These are phyloP conservation scores for Papilio glaucus DNA, from an alignment of 1,140 invertebrate species.

Conservation along the genomic window DNA sequence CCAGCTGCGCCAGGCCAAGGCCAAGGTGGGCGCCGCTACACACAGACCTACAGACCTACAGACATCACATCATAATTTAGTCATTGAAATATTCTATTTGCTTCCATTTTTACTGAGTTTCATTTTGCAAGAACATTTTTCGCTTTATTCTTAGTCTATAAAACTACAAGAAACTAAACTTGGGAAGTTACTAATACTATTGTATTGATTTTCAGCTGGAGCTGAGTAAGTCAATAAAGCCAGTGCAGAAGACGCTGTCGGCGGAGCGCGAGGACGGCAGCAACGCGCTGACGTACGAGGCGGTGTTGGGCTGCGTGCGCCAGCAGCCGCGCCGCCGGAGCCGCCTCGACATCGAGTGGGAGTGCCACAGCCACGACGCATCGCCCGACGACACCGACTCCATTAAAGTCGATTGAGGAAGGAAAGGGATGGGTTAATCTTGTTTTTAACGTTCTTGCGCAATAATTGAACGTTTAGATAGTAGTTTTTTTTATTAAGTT, in stretches of 20 bases:
- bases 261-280: constrained; percentile 40
- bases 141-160: neutral
- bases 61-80: no score
- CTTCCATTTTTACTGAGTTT: neutral
- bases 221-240: constrained; percentile 28
- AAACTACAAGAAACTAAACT: no score
- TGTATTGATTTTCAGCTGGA: neutral
- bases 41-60: no score
- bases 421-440: neutral
- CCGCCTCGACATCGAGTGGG: constrained; percentile 18
- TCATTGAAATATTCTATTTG: no score
- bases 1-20: constrained; percentile 70
- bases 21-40: constrained; percentile 51
- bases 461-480: neutral
- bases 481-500: neutral
- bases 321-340: constrained; percentile 49
- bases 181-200: neutral
- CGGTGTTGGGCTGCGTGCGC: constrained; percentile 49
- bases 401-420: constrained; percentile 13
- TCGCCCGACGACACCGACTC: constrained; percentile 46
- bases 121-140: neutral
- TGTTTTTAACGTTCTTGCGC: neutral
- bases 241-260: constrained; percentile 41
- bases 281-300: constrained; percentile 46
- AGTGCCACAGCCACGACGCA: constrained; percentile 29